Conservation (phyloP, 2,888 invertebrate species). For the Protonemura montana region DNA sequence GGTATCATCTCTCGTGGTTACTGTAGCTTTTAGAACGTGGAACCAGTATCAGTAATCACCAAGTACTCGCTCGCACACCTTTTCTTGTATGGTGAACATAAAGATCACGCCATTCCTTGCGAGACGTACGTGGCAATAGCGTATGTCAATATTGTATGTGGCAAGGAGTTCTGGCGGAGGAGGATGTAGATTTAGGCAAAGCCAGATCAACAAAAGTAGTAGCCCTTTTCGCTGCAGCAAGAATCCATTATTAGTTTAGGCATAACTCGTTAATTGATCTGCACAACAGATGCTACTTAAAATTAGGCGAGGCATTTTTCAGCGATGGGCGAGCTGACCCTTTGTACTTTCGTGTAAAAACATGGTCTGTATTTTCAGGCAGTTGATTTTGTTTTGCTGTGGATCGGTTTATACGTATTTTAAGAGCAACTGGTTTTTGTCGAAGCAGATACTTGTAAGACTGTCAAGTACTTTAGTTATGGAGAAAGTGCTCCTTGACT, state of each 20-base stretch:
- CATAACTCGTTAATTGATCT: neutral
- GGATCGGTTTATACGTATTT: no score
- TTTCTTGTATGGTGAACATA: no score
- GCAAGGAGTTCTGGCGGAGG: neutral
- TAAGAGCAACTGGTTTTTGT: neutral
- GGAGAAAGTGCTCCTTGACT: neutral
- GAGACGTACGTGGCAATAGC: neutral
- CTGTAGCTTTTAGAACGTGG: no score
- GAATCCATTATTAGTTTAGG: neutral
- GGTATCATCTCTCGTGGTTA: no score
- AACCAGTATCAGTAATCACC: no score
- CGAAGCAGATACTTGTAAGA: neutral
- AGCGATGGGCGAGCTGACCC: neutral
- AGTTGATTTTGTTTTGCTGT: neutral
- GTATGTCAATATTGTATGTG: neutral
- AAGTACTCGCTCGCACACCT: no score
- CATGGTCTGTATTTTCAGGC: neutral
- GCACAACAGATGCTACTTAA: neutral
- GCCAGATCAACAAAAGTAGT: neutral
- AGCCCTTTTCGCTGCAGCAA: neutral
- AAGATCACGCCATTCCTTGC: neutral
- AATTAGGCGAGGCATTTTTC: constrained; percentile 5
- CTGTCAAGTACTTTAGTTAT: neutral
- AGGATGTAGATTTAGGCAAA: neutral
- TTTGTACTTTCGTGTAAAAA: neutral